Conservation (phyloP, 2,888 invertebrate genomes). For the Eupithecia exiguata region DNA sequence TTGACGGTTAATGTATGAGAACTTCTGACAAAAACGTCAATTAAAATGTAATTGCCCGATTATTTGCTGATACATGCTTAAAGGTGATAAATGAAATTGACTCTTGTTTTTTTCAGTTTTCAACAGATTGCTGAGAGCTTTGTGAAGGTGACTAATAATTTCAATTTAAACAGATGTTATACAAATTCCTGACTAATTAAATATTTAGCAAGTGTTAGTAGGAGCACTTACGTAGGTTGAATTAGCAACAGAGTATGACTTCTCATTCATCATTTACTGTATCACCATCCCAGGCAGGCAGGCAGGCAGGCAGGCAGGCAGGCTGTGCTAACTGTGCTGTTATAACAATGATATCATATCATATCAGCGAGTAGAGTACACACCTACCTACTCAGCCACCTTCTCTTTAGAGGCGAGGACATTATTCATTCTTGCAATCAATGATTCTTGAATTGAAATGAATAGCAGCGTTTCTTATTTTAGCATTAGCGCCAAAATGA, state of each 20-base stretch:
- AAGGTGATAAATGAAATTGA: not conserved
- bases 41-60: not conserved
- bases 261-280: not conserved
- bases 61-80: not conserved
- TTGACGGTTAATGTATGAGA: not conserved
- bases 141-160: slow-evolving; percentile 3
- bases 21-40: not conserved
- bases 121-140: not conserved
- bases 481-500: not conserved
- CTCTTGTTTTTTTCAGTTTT: not conserved
- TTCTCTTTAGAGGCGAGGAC: not conserved
- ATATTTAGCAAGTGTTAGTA: slow-evolving; percentile 11
- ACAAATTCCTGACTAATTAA: slow-evolving; percentile 12
- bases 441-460: not conserved
- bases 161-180: slow-evolving; percentile 5
- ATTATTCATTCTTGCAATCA: not conserved
- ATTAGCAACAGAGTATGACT: slow-evolving; percentile 14
- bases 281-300: not conserved
- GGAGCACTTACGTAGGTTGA: slow-evolving; percentile 7
- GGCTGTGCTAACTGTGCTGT: slow-evolving; percentile 21
- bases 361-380: slow-evolving; percentile 10
- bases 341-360: slow-evolving; percentile 51
- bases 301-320: not conserved
- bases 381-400: not conserved
- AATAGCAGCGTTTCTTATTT: not conserved